These are phyloP conservation scores for Drosophila watanabei DNA, from an alignment of 1,140 invertebrate genomes.

Conservation along the genomic window DNA sequence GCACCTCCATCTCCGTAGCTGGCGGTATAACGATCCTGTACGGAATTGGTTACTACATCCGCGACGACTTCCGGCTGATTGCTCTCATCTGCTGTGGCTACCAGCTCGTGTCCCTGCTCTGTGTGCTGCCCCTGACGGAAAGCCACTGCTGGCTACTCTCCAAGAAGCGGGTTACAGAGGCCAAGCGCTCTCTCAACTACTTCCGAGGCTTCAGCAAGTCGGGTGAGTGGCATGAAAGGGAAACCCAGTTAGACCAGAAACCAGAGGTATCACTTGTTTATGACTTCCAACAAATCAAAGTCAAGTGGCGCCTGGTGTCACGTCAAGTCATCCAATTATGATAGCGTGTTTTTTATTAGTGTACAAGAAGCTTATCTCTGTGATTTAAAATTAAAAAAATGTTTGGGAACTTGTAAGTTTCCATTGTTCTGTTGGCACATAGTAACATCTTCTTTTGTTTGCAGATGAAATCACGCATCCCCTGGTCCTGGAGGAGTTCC, in stretches of 20 bases:
- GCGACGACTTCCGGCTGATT: conserved; percentile 88
- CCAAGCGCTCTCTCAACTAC: conserved; percentile 86
- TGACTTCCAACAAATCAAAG: conserved; percentile 29
- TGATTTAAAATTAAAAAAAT: conserved; percentile 15
- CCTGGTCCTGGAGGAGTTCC: conserved; percentile 81
- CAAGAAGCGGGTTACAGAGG: conserved; percentile 87
- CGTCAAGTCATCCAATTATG: conserved; percentile 4
- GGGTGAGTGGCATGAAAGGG: conserved; percentile 40
- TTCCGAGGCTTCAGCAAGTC: conserved; percentile 87
- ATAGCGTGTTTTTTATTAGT: conserved; percentile 1
- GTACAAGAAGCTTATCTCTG: conserved; percentile 12
- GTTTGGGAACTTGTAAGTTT: neutral
- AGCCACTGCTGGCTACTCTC: conserved; percentile 90
- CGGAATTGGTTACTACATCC: conserved; percentile 87
- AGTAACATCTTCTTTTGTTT: conserved; percentile 10
- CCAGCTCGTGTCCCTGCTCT: conserved; percentile 86
- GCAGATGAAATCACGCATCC: conserved; percentile 78
- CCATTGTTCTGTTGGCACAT: neutral
- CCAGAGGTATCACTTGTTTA: neutral
- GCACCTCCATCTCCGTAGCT: conserved; percentile 88
- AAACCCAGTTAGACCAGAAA: neutral
- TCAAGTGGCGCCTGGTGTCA: conserved; percentile 25
- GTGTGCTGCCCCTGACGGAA: conserved; percentile 89
- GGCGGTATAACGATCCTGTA: conserved; percentile 88
- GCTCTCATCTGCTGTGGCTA: conserved; percentile 88